Evolutionary conservation across 2,113 vertebrate genomes (phyloP).

Genomic region (Stomatorhinus ivindoensis): DNA sequence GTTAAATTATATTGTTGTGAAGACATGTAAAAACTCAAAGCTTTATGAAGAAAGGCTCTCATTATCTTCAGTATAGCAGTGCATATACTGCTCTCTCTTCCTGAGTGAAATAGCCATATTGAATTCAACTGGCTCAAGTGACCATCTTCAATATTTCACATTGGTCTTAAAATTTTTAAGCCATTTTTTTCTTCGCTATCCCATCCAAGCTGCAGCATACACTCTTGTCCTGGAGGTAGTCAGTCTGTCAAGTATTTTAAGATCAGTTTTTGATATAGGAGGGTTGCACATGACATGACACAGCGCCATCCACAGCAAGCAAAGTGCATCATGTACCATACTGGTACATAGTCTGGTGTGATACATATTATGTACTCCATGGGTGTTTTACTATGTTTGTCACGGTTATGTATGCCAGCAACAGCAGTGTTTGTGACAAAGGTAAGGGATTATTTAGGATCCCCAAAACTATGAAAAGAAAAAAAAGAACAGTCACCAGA

Average conservation of each 20-base stretch:
- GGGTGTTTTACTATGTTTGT: neutral
- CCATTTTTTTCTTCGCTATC: neutral
- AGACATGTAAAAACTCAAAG: neutral
- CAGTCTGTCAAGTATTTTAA: neutral
- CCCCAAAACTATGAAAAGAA: neutral
- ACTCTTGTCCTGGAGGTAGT: neutral
- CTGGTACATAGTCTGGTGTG: neutral
- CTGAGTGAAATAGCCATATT: neutral
- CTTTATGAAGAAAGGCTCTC: neutral
- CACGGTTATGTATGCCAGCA: neutral
- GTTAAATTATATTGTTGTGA: neutral
- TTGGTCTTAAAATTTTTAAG: neutral
- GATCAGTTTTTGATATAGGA: neutral
- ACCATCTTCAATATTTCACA: neutral
- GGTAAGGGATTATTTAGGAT: neutral
- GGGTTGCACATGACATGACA: neutral
- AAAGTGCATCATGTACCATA: neutral
- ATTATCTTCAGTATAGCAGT: neutral
- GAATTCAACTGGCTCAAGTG: neutral
- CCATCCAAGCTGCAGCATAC: neutral
- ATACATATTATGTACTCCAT: neutral
- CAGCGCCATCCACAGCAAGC: neutral
- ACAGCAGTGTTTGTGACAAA: neutral
- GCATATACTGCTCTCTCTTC: neutral
- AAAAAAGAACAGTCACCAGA: neutral